Evolutionary conservation across 2,888 invertebrate genomes (phyloP).

Genomic region (Drosophila peninsularis): DNA sequence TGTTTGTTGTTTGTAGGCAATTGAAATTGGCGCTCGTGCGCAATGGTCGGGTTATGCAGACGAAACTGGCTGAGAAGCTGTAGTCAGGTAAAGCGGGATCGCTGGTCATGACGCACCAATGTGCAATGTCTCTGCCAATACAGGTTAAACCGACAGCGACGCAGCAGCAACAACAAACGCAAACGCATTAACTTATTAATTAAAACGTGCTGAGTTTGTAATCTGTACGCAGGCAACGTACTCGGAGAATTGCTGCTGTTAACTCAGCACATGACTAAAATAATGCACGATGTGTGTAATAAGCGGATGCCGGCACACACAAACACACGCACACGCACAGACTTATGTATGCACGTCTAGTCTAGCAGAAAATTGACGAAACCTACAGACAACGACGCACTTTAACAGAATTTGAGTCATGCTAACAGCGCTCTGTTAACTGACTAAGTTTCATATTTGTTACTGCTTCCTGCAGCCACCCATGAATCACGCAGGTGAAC

Average conservation of each 20-base stretch:
- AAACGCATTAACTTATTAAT: slow-evolving; percentile 43
- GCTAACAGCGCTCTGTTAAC: slow-evolving; percentile 37
- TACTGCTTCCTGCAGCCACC: slow-evolving; percentile 44
- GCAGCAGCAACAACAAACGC: slow-evolving; percentile 3
- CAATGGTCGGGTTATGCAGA: slow-evolving; percentile 16
- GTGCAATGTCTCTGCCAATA: slow-evolving; percentile 22
- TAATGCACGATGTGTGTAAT: slow-evolving; percentile 29
- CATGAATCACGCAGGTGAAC: slow-evolving; percentile 57
- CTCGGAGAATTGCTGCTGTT: slow-evolving; percentile 18
- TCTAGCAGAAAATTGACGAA: slow-evolving; percentile 8
- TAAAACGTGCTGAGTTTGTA: slow-evolving; percentile 64
- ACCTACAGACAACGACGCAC: slow-evolving; percentile 14
- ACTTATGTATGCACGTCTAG: not conserved
- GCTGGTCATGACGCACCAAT: slow-evolving; percentile 48
- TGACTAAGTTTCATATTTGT: slow-evolving; percentile 10
- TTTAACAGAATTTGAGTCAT: slow-evolving; percentile 45
- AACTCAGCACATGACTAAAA: slow-evolving; percentile 27
- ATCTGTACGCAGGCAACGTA: slow-evolving; percentile 49
- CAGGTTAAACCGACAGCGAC: slow-evolving; percentile 22
- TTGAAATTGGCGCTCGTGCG: slow-evolving; percentile 49
- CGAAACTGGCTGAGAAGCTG: slow-evolving; percentile 1
- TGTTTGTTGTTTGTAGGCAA: slow-evolving; percentile 26
- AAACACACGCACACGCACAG: not conserved
- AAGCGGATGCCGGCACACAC: slow-evolving; percentile 31
- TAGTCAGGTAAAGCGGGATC: slow-evolving; percentile 26